Evolutionary conservation across 2,797 vertebrate genomes (phyloP).

Genomic region (Fistularia commersonii): DNA sequence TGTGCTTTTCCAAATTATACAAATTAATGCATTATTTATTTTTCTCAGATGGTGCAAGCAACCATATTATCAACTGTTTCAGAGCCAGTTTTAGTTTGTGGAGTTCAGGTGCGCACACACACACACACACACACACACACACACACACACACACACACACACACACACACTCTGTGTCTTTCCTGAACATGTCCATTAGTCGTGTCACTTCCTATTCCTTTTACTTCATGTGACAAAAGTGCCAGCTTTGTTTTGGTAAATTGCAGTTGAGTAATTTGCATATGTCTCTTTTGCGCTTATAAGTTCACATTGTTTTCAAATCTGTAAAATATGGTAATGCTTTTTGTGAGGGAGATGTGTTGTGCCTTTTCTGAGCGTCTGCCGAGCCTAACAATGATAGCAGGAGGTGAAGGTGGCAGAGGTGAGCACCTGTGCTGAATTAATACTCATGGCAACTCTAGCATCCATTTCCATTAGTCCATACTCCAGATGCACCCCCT

Average conservation of each 20-base stretch:
- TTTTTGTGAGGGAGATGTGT: conserved; percentile 21
- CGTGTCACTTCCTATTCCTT: conserved; percentile 13
- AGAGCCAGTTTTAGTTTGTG: too few species aligned
- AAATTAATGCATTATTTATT: too few species aligned
- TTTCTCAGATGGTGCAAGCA: too few species aligned
- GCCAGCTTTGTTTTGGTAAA: conserved; percentile 68
- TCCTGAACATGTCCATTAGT: conserved; percentile 5
- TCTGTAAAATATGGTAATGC: conserved; percentile 62
- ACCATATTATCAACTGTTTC: too few species aligned
- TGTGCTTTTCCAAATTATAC: too few species aligned
- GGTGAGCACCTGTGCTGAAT: conserved; percentile 56
- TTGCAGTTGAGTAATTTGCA: conserved; percentile 65
- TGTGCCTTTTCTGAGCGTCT: conserved; percentile 7
- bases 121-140: conserved; percentile 5
- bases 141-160: conserved; percentile 8
- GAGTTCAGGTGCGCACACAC: conserved; percentile 3
- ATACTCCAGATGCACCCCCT: conserved; percentile 12
- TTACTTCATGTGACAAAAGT: conserved; percentile 27
- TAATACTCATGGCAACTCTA: conserved; percentile 38
- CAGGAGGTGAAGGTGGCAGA: conserved; percentile 47
- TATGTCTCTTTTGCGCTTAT: conserved; percentile 50
- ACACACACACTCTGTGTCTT: too few species aligned
- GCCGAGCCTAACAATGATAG: conserved; percentile 41
- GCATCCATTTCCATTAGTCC: conserved; percentile 45
- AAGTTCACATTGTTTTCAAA: conserved; percentile 66